Conservation (phyloP, 1,140 invertebrate species). For the Drosophila triauraria region DNA sequence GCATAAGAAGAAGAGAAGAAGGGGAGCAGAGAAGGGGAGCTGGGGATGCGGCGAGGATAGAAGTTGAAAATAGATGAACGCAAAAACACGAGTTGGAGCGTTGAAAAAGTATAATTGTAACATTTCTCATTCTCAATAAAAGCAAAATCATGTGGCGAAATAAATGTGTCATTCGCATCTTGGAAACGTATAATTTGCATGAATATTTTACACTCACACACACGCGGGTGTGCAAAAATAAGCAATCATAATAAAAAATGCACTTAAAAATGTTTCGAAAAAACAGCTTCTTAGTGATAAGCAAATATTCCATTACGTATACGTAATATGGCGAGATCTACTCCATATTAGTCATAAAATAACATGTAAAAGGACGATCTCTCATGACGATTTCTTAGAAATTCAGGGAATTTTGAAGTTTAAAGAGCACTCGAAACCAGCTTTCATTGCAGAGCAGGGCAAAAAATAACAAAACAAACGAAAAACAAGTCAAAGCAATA, state of each 20-base stretch:
- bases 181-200: conserved; percentile 16
- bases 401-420: conserved; percentile 29
- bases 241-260: conserved; percentile 8
- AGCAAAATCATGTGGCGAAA: conserved; percentile 34
- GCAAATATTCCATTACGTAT: conserved; percentile 15
- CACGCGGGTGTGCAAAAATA: conserved; percentile 1
- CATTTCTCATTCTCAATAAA: conserved; percentile 17
- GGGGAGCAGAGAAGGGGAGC: conserved; percentile 2
- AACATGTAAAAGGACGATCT: background rate
- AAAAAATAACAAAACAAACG: conserved; percentile 11
- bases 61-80: conserved; percentile 43
- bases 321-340: conserved; percentile 9
- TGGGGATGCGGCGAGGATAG: conserved; percentile 16
- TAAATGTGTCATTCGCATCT: conserved; percentile 46
- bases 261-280: conserved; percentile 20
- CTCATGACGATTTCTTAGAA: background rate
- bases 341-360: background rate
- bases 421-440: conserved; percentile 37
- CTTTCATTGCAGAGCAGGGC: conserved; percentile 35
- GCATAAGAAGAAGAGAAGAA: conserved; percentile 12
- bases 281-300: background rate
- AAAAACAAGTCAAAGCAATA: conserved; percentile 57
- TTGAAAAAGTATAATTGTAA: conserved; percentile 20
- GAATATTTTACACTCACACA: conserved; percentile 1
- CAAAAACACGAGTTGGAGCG: conserved; percentile 33